Percentiles rank a stretch among this genome's conserved stretches.
Conservation (phyloP, 2,888 invertebrate genomes). For the Aelia acuminata region DNA sequence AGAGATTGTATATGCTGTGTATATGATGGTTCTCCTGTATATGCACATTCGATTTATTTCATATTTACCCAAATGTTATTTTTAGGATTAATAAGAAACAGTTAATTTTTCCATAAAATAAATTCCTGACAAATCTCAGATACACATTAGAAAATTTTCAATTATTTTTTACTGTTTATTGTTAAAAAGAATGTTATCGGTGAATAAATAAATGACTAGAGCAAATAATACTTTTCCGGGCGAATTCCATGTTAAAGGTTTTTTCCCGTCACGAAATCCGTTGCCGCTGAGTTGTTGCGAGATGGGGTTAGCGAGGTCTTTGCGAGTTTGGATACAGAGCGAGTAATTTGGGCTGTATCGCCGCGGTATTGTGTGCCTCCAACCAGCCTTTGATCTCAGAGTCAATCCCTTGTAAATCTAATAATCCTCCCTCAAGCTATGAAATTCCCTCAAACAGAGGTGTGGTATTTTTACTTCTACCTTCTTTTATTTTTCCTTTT, state of each 20-base stretch:
- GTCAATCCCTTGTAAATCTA: slow-evolving; percentile 27
- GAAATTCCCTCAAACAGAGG: slow-evolving; percentile 4
- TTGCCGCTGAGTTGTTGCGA: background rate
- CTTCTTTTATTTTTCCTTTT: background rate
- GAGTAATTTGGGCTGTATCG: slow-evolving; percentile 27
- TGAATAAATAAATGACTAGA: background rate
- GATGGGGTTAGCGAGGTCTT: background rate
- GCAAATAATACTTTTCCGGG: background rate
- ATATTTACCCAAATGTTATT: no score
- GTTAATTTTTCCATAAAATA: no score
- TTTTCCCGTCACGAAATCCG: background rate
- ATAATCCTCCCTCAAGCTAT: background rate
- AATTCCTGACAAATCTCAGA: no score
- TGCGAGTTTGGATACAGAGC: background rate
- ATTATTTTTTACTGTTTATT: no score
- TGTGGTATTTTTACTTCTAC: slow-evolving; percentile 4
- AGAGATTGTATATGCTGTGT: no score
- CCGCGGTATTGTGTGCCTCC: background rate
- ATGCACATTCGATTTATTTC: no score
- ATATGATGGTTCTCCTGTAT: no score
- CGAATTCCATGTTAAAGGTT: background rate
- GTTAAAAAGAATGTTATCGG: no score
- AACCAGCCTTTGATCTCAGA: slow-evolving; percentile 1
- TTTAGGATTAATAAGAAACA: no score
- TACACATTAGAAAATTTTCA: no score